Percentiles rank a stretch among this genome's conserved stretches.
Evolutionary conservation across 2,888 invertebrate genomes (phyloP).

Genomic region (Urechis unicinctus): DNA sequence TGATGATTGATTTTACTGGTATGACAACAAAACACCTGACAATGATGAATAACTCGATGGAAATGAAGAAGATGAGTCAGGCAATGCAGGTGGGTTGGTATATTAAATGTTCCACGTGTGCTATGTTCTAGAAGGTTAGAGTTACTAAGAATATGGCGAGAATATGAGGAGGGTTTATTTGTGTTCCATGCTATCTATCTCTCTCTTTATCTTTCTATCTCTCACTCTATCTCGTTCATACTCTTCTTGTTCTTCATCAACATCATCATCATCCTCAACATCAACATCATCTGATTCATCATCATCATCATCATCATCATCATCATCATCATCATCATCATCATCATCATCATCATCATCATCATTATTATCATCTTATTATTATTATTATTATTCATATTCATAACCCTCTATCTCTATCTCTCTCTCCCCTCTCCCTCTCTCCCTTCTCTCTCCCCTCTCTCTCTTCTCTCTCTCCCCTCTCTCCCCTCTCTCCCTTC

Average conservation of each 20-base stretch:
- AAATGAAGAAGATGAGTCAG: too few relatives aligned
- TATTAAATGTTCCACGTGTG: too few relatives aligned
- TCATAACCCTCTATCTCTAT: neutral
- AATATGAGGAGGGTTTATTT: too few relatives aligned
- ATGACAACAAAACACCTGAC: too few relatives aligned
- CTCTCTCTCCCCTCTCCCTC: neutral
- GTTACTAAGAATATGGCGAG: too few relatives aligned
- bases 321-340: slow-evolving; percentile 8
- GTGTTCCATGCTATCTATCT: too few relatives aligned
- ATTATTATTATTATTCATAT: slow-evolving; percentile 4
- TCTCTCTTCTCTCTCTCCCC: slow-evolving; percentile 1
- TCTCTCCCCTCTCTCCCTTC: neutral
- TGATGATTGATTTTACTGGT: too few relatives aligned
- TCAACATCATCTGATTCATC: slow-evolving; percentile 2
- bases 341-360: slow-evolving; percentile 7
- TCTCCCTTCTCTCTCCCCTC: slow-evolving; percentile 57
- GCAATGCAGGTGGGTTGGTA: too few relatives aligned
- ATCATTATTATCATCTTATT: slow-evolving; percentile 10
- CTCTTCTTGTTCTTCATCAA: slow-evolving; percentile 1
- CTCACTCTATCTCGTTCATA: too few relatives aligned
- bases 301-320: slow-evolving; percentile 2
- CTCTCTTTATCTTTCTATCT: too few relatives aligned
- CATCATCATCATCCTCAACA: neutral
- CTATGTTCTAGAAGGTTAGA: too few relatives aligned
- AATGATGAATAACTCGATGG: too few relatives aligned